Evolutionary conservation across 1,140 invertebrate genomes (phyloP), one percentile per base, ranked within the genome.

Genomic region (Drosophila nannoptera): DNA sequence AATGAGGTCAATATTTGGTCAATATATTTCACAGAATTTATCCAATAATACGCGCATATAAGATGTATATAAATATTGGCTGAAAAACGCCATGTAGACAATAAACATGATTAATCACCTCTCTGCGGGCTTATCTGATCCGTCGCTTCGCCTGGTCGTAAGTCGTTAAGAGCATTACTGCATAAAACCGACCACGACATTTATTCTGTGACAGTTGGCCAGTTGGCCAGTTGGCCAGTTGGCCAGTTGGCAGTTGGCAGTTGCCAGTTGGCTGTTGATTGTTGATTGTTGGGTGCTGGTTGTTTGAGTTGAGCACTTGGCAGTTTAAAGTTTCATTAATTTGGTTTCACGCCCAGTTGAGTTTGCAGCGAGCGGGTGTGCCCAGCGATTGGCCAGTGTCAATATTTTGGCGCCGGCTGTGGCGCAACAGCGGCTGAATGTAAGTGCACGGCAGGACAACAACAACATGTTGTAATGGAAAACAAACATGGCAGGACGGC

Each of bases 321-420:
- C 53, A 60, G 48, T 60, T 75, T 75, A 49, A 68, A 69, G 69
- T 75, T 73, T 42, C 64, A 73, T 73, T 75, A 73, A 73, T 69
- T 73, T 67, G 50, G 49, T 73, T 43, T 55, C 40, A 43, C 60
- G 45, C 55, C 43, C 45, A 42, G 32, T 22, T 61, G 42, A 49
- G 49, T 12, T 50, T 48, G 12, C 52, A 42, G 35, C 64, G 49
- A 42, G 35, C 64, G 49, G 16, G 36, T 22, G 62, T 12, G 35
- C 16, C 45, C 53, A 55, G 45, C 43, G 32, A 56, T 70, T 66
- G 29, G 45, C 2, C 36, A 73, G 45, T 69, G 73, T 75, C 73
- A 75, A 75, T 75, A 75, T 75, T 75, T 56, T 73, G 45, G 43
- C 43, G 31, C 6, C 46, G 55, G 66, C 56, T 73, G 73, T 59